A percentile compares a stretch with the other conserved stretches of the same genome.
Evolutionary conservation across 1,140 invertebrate species (phyloP).

Genomic region (Melanaphis sacchari): DNA sequence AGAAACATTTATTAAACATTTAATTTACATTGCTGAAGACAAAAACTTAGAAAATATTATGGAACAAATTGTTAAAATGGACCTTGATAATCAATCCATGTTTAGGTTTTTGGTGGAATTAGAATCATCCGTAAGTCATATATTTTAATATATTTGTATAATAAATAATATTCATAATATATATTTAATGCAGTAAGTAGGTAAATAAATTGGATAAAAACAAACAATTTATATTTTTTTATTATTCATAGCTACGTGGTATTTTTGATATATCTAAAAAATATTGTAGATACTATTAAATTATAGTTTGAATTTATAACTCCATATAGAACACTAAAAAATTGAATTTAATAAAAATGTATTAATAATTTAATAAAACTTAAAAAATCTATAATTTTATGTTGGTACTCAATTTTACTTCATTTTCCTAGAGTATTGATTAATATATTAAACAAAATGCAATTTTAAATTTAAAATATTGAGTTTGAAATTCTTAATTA

Average conservation of each 20-base stretch:
- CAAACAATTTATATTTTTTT: neutral
- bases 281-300: neutral
- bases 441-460: too few species aligned
- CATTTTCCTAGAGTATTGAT: too few species aligned
- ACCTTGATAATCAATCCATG: conserved; percentile 6
- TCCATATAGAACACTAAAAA: neutral
- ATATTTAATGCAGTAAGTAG: too few species aligned
- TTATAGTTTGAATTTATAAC: neutral
- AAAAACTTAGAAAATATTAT: conserved; percentile 27
- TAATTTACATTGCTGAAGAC: neutral
- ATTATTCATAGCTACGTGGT: neutral
- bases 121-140: conserved; percentile 16
- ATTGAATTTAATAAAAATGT: too few species aligned
- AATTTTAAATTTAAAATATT: too few species aligned
- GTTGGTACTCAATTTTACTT: too few species aligned
- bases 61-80: conserved; percentile 34
- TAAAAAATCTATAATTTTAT: too few species aligned
- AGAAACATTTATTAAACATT: conserved; percentile 31
- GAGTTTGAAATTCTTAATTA: too few species aligned
- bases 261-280: neutral
- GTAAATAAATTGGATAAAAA: neutral
- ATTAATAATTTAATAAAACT: too few species aligned
- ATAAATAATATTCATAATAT: neutral
- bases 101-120: neutral
- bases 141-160: neutral